Base-by-base conservation (phyloP, 2,888 invertebrate species). In the Steinernema scapterisci region DNA sequence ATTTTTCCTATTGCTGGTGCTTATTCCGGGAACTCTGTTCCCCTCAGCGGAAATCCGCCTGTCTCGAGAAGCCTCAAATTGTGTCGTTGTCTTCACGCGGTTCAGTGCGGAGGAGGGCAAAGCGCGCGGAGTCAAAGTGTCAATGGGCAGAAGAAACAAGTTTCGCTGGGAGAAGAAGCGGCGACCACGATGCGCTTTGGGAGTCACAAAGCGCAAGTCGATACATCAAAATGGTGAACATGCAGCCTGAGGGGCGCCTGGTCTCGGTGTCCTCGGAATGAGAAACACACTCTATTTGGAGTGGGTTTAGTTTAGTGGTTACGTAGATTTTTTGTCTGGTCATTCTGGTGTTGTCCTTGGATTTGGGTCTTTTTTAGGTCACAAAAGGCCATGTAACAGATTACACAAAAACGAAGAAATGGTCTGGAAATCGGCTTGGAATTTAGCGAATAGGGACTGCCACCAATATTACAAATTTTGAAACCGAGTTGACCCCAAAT, bases 121-220 rank as follows among this genome's bases (percentile, higher is more conserved):
- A 31, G 63, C 63, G 63, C 63, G 25, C n/a, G 63, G 27, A 27
- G 27, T 63, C 25, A 25, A 21, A 31, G 25, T 16, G 27, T 63
- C 63, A 52, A 52, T 52, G 21, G 19, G 52, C 38, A 38, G 38
- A 38, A 38, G 38, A n/a, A n/a, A n/a, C 48, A 48, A 48, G 48
- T 48, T 11, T 11, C 13, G 54, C 25, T 63, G 63, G 31, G 21
- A 27, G 54, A 63, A 63, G 31, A 63, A 63, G 63, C 21, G 27
- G 63, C 63, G 63, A 31, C 54, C 21, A 54, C 63, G 63, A 63
- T 63, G 63, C 63, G 63, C 63, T 63, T 19, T 63, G 63, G 63
- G 63, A 63, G 63, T 63, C 27, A 63, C 63, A 63, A 63, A 63
- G 63, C 63, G 63, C 63, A 63, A 63, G 63, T 63, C 63, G 63